Percentiles rank a stretch among this genome's conserved stretches.
Conservation (phyloP, 1,140 invertebrate species). For the Caenorhabditis elegans region DNA sequence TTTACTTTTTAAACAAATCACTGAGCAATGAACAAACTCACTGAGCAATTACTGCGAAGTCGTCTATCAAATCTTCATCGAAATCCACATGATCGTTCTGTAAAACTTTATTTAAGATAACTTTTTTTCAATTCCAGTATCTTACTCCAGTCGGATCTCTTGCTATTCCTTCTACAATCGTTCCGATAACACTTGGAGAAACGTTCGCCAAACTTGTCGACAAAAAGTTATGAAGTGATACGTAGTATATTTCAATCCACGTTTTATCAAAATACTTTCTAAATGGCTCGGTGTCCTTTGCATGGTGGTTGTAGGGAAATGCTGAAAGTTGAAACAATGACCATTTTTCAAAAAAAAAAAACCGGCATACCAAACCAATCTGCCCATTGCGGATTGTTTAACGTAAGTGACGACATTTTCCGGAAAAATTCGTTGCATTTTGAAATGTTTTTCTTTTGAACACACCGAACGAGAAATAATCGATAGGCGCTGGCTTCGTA, state of each 20-base stretch:
- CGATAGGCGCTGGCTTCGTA: conserved; percentile 85
- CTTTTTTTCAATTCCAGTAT: not conserved
- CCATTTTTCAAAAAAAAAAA: too few species aligned
- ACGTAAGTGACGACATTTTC: conserved; percentile 82
- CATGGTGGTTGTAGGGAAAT: conserved; percentile 84
- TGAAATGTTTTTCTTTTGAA: conserved; percentile 78
- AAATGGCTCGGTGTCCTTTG: conserved; percentile 84
- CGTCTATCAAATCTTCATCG: conserved; percentile 78
- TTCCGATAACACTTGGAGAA: conserved; percentile 42
- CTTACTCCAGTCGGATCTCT: not conserved
- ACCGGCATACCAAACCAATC: conserved; percentile 87
- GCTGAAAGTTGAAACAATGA: conserved; percentile 70
- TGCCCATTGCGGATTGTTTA: conserved; percentile 87
- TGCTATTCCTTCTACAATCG: not conserved
- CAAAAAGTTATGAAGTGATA: conserved; percentile 91
- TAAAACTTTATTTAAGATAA: not conserved
- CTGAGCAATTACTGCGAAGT: conserved; percentile 86
- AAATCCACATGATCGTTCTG: conserved; percentile 65
- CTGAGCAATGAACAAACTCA: conserved; percentile 68
- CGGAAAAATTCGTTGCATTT: conserved; percentile 86
- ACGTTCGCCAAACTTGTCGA: conserved; percentile 76
- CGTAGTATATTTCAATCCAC: conserved; percentile 89
- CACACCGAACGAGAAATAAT: conserved; percentile 83
- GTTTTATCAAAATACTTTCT: conserved; percentile 84
- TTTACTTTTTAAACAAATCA: too few species aligned